These are phyloP conservation scores for Archivesica marissinica DNA, from an alignment of 1,140 invertebrate genomes.

Conservation along the genomic window DNA sequence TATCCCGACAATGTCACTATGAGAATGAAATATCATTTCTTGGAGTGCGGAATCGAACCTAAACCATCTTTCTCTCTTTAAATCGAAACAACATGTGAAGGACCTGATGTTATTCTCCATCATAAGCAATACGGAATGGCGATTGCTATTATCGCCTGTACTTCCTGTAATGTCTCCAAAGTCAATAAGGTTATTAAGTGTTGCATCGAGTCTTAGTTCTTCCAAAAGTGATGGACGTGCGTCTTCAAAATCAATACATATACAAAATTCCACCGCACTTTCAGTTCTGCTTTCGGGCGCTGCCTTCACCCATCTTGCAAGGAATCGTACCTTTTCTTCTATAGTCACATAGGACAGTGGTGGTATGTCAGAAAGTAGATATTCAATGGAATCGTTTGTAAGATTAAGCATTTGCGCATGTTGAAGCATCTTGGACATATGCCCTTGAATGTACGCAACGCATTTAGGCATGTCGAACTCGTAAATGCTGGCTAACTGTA, in stretches of 20 bases:
- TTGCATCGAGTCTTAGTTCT: not conserved
- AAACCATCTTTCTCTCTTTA: slow-evolving; percentile 4
- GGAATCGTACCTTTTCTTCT: not conserved
- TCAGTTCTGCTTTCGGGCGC: not conserved
- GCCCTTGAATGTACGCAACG: not conserved
- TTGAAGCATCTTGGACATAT: not conserved
- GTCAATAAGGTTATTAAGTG: too few relatives aligned
- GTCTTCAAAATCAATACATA: not conserved
- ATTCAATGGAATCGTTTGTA: slow-evolving; percentile 1
- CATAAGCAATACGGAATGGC: not conserved
- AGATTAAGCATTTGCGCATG: not conserved
- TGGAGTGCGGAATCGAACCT: not conserved
- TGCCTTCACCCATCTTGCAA: not conserved
- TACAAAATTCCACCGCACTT: not conserved
- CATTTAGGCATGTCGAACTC: not conserved
- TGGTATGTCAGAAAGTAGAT: not conserved
- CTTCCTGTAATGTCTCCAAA: too few relatives aligned
- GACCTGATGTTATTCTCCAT: not conserved
- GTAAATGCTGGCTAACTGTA: not conserved
- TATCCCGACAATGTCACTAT: not conserved
- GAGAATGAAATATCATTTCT: not conserved
- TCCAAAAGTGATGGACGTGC: not conserved
- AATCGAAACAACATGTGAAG: slow-evolving; percentile 22
- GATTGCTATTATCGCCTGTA: too few relatives aligned
- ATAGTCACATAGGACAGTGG: not conserved